phyloP scores from a whole-genome alignment of 1,140 invertebrate species.

The Aphelenchoides besseyi region DNA sequence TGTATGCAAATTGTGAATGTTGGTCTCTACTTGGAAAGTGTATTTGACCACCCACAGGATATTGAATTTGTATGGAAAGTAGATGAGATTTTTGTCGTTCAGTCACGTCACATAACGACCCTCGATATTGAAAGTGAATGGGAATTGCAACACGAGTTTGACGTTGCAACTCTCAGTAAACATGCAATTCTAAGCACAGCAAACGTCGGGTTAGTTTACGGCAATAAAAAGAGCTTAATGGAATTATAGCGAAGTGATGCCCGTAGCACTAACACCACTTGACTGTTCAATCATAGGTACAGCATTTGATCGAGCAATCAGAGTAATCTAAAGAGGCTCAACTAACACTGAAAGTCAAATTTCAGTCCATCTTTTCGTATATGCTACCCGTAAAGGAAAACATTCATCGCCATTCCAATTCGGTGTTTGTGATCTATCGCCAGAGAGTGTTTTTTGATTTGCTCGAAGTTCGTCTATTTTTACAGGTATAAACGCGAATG shows the following conservation, averaged over 20 bases:
- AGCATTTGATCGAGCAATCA: slow-evolving; percentile 14
- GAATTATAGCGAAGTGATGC: slow-evolving; percentile 22
- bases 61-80: slow-evolving; percentile 70
- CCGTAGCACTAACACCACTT: slow-evolving; percentile 14
- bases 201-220: slow-evolving; percentile 30
- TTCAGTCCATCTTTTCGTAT: slow-evolving; percentile 1
- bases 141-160: slow-evolving; percentile 73
- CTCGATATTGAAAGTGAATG: slow-evolving; percentile 72
- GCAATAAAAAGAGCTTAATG: neutral
- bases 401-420: neutral
- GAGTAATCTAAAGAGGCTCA: neutral
- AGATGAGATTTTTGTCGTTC: slow-evolving; percentile 58
- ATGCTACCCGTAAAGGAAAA: neutral
- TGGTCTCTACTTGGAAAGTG: slow-evolving; percentile 69
- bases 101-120: slow-evolving; percentile 72
- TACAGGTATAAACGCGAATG: too few relatives aligned
- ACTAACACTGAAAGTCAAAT: neutral
- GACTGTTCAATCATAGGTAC: slow-evolving; percentile 11
- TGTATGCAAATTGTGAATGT: slow-evolving; percentile 63
- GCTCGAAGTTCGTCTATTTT: slow-evolving; percentile 13
- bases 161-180: slow-evolving; percentile 67
- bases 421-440: slow-evolving; percentile 4
- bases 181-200: slow-evolving; percentile 64
- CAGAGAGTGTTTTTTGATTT: slow-evolving; percentile 25
- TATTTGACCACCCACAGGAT: slow-evolving; percentile 72